A percentile compares a stretch with the other conserved stretches of the same genome.
Evolutionary conservation across 2,888 invertebrate species (phyloP).

Genomic region (Pachliopta kotzebuea): DNA sequence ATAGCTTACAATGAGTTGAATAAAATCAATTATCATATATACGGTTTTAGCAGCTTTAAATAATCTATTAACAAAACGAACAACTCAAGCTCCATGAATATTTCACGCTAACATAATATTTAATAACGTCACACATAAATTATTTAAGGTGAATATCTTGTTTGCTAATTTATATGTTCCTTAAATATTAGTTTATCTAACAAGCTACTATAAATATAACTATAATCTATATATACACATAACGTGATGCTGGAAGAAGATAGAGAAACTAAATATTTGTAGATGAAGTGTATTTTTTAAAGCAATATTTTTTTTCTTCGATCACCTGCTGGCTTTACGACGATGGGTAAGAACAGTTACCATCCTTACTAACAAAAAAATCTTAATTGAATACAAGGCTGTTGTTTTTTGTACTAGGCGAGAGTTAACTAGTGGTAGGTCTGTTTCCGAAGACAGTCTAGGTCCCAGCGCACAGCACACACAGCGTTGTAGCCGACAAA

Average conservation of each 20-base stretch:
- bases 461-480: no score
- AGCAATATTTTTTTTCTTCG: no score
- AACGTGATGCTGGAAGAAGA: not conserved
- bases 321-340: no score
- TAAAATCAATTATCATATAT: not conserved
- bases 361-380: no score
- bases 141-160: not conserved
- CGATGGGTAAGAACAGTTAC: no score
- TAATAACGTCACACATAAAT: not conserved
- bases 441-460: no score
- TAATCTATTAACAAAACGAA: not conserved
- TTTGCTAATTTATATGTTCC: not conserved
- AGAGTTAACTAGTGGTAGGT: no score
- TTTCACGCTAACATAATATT: constrained; percentile 5
- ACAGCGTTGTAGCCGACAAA: no score
- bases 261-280: not conserved
- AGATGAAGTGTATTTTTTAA: not conserved
- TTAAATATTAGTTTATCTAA: not conserved
- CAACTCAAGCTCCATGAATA: not conserved
- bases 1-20: not conserved
- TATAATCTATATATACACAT: not conserved
- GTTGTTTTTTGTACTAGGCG: no score
- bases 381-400: no score
- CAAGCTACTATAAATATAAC: not conserved
- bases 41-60: not conserved